These are phyloP conservation scores for Euleptes europaea DNA, from an alignment of 2,113 vertebrate genomes.

Conservation along the genomic window DNA sequence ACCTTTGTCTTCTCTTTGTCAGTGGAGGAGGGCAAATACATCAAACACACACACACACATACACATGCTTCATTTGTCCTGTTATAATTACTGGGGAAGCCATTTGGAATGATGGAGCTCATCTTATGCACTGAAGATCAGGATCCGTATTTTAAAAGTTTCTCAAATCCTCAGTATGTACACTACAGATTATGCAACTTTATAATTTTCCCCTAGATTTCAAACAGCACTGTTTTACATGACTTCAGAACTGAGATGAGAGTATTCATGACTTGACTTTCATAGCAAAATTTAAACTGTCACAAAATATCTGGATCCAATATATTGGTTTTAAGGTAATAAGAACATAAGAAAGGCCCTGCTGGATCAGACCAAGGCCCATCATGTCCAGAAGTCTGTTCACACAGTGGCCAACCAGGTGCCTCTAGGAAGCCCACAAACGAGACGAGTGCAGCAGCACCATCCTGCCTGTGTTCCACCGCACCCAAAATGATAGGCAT, in stretches of 20 bases:
- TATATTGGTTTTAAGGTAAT: slow-evolving; percentile 31
- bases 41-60: not conserved
- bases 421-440: no score
- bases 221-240: not conserved
- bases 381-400: no score
- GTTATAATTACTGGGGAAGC: not conserved
- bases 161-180: not conserved
- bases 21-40: not conserved
- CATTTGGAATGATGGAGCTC: not conserved
- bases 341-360: no score
- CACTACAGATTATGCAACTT: not conserved
- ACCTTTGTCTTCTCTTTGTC: not conserved
- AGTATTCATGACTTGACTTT: not conserved
- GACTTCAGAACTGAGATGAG: not conserved
- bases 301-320: no score
- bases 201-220: not conserved
- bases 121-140: no score
- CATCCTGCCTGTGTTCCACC: no score
- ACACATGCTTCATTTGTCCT: not conserved
- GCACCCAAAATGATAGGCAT: no score
- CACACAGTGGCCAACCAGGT: no score
- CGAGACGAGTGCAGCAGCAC: no score
- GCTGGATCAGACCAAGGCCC: no score
- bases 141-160: not conserved
- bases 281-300: not conserved